Conservation (phyloP, 2,797 vertebrate genomes). For the Brachyalestes nurse region DNA sequence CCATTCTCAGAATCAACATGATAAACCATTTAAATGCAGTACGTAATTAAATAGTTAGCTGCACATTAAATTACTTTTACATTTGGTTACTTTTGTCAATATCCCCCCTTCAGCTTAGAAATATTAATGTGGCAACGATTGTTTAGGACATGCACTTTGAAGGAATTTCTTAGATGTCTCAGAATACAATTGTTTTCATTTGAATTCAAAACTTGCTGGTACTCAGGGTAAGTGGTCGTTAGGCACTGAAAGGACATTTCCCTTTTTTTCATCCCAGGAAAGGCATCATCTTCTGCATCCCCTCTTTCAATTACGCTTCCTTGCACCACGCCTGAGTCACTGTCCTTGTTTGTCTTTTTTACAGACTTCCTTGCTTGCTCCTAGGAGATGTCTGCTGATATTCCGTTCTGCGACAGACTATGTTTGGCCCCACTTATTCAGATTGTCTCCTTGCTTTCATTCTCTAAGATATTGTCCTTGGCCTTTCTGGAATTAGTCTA, state of each 20-base stretch:
- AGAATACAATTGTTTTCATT: neutral
- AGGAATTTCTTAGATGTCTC: neutral
- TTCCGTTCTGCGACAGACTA: constrained; percentile 31
- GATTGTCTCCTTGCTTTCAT: constrained; percentile 32
- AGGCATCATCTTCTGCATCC: constrained; percentile 32
- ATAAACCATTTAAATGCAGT: too few relatives aligned
- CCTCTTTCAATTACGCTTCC: constrained; percentile 2
- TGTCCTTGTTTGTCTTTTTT: constrained; percentile 41
- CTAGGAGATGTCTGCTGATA: constrained; percentile 26
- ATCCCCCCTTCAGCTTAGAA: too few relatives aligned
- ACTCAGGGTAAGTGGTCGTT: constrained; percentile 14
- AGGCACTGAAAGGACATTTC: constrained; percentile 29
- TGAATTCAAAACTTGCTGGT: neutral
- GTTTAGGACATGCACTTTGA: neutral
- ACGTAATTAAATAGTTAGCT: too few relatives aligned
- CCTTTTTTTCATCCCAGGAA: constrained; percentile 24
- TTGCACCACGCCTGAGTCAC: constrained; percentile 11
- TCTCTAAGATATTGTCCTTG: constrained; percentile 33
- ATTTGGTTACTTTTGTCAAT: too few relatives aligned
- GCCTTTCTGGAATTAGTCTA: constrained; percentile 19
- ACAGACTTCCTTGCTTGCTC: constrained; percentile 35
- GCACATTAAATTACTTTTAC: too few relatives aligned
- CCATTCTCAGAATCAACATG: too few relatives aligned
- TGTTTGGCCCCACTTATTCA: constrained; percentile 21
- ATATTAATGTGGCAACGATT: neutral